A percentile compares a stretch with the other conserved stretches of the same genome.
Evolutionary conservation across 1,140 invertebrate species (phyloP).

Genomic region (Eriosoma lanigerum): DNA sequence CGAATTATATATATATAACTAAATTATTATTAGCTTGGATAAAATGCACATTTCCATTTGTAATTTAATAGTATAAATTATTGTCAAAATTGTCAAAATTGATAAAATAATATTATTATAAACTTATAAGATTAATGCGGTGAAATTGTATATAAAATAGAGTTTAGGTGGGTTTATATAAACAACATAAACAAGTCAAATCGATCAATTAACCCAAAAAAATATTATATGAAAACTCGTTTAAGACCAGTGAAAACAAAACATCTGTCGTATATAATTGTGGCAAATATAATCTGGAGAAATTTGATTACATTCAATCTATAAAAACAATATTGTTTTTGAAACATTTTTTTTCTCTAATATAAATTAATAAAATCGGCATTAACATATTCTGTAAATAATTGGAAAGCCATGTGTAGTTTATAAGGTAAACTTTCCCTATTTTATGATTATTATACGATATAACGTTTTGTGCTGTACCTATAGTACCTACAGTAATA

Average conservation of each 20-base stretch:
- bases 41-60: too few species aligned
- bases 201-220: too few species aligned
- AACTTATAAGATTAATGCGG: too few species aligned
- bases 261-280: neutral
- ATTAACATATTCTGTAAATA: neutral
- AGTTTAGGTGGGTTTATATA: too few species aligned
- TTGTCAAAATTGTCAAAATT: too few species aligned
- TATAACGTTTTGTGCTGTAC: neutral
- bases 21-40: too few species aligned
- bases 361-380: neutral
- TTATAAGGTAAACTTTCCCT: conserved; percentile 25
- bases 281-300: neutral
- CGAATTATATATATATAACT: too few species aligned
- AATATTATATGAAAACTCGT: conserved; percentile 4
- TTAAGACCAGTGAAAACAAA: neutral
- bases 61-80: too few species aligned
- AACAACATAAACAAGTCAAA: too few species aligned
- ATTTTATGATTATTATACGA: conserved; percentile 1
- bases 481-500: too few species aligned
- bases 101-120: too few species aligned
- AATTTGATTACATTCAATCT: conserved; percentile 1
- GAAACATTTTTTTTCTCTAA: neutral
- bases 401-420: conserved; percentile 11
- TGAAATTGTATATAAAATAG: too few species aligned
- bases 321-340: conserved; percentile 16